A percentile compares a stretch with the other conserved stretches of the same genome.
phyloP scores from a whole-genome alignment of 1,140 invertebrate genomes.

The Philaenus spumarius region DNA sequence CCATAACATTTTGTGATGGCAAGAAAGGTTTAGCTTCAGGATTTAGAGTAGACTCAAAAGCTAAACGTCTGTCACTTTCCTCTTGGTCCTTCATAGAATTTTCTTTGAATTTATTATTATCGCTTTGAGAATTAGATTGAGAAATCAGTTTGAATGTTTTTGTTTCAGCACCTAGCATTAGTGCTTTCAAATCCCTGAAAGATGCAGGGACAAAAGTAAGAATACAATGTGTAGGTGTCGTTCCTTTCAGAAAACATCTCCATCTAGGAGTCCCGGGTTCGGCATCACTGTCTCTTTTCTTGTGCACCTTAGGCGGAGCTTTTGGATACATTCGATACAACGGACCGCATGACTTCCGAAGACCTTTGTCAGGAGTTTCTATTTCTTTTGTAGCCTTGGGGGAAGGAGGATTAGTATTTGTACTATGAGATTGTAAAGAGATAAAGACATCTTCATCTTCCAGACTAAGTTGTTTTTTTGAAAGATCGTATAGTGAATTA shows the following conservation, averaged over 20 bases:
- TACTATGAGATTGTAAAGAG: background rate
- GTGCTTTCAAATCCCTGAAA: constrained; percentile 46
- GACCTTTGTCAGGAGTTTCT: background rate
- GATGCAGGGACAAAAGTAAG: constrained; percentile 62
- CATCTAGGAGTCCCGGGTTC: constrained; percentile 42
- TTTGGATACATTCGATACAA: constrained; percentile 8
- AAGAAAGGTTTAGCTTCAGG: constrained; percentile 20
- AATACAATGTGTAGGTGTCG: constrained; percentile 53
- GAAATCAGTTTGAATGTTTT: constrained; percentile 27
- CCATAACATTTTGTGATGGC: background rate
- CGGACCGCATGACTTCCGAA: constrained; percentile 1
- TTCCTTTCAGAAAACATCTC: constrained; percentile 63
- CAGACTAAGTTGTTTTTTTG: background rate
- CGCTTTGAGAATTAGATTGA: background rate
- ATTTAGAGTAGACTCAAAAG: constrained; percentile 14
- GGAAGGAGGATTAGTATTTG: background rate
- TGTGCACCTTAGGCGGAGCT: background rate
- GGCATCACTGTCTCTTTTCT: background rate
- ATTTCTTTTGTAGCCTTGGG: background rate
- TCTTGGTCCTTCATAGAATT: background rate
- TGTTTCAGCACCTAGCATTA: constrained; percentile 34
- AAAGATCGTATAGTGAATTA: constrained; percentile 4
- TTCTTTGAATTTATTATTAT: background rate
- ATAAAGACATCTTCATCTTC: background rate
- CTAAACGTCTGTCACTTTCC: background rate